Evolutionary conservation across 2,888 invertebrate genomes (phyloP).

Genomic region (Amphipoea lucens): DNA sequence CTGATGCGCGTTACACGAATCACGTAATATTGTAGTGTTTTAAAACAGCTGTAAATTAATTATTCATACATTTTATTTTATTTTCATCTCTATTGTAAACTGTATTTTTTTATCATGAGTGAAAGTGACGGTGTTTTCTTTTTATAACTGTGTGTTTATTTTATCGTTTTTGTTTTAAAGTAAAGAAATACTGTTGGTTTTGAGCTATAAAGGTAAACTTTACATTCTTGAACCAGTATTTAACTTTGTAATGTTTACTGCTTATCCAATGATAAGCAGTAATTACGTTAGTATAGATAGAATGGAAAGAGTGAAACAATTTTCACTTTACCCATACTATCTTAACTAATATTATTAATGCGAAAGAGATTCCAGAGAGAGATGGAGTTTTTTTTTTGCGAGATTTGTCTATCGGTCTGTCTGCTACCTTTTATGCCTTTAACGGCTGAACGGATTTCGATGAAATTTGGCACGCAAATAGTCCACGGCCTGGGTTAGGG

Average conservation of each 20-base stretch:
- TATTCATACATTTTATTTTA: constrained; percentile 1
- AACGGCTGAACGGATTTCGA: neutral
- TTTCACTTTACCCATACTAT: too few species aligned
- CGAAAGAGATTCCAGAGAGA: too few species aligned
- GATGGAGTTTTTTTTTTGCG: too few species aligned
- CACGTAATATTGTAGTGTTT: constrained; percentile 30
- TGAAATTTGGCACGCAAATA: neutral
- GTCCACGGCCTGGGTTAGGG: neutral
- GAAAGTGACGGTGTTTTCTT: constrained; percentile 41
- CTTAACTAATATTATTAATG: too few species aligned
- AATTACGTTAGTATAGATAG: neutral
- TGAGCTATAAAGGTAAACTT: constrained; percentile 6
- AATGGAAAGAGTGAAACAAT: neutral
- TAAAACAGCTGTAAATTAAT: constrained; percentile 4
- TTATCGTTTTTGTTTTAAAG: neutral
- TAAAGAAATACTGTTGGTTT: neutral
- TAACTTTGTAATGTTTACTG: too few species aligned
- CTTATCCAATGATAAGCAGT: neutral
- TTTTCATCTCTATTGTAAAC: constrained; percentile 11
- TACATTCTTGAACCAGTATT: neutral
- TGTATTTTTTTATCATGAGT: constrained; percentile 25
- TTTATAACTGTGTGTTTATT: constrained; percentile 23
- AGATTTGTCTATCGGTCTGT: neutral
- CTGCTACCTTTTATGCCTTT: neutral
- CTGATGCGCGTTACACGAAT: constrained; percentile 39